Evolutionary conservation across 2,797 vertebrate species (phyloP).

Genomic region (Paguma larvata): DNA sequence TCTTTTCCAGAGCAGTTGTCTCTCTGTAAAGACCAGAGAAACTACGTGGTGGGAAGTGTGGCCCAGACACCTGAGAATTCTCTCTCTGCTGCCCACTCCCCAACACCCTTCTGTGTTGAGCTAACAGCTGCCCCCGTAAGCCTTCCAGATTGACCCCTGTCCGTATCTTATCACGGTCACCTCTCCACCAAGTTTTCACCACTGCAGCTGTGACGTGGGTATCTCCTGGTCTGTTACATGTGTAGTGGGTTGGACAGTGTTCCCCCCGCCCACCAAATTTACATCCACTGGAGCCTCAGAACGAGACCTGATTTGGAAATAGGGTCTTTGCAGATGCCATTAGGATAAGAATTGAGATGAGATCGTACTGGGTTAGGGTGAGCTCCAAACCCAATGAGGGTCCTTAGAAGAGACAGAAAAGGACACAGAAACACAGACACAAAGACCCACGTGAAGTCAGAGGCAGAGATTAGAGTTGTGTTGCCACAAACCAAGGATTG

Average conservation of each 20-base stretch:
- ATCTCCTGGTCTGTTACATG: not conserved
- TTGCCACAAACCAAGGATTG: not conserved
- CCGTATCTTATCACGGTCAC: not conserved
- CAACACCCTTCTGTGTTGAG: not conserved
- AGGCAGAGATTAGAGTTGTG: not conserved
- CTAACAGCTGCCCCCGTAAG: not conserved
- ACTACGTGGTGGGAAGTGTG: fast-evolving
- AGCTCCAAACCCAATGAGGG: fast-evolving
- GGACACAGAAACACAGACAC: not conserved
- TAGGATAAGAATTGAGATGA: not conserved
- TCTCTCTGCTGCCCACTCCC: not conserved
- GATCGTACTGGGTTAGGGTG: not conserved
- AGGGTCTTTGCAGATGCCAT: not conserved
- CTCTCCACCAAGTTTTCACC: not conserved
- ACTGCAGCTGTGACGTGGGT: fast-evolving
- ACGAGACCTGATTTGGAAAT: not conserved
- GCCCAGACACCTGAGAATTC: not conserved
- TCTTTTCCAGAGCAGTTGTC: not conserved
- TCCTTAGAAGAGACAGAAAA: not conserved
- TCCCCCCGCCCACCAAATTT: not conserved
- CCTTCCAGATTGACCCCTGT: not conserved
- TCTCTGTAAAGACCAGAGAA: not conserved
- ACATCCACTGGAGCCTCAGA: not conserved
- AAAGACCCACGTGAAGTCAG: fast-evolving
- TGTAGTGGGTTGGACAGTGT: not conserved